Base-by-base conservation (phyloP, 2,113 vertebrate species). In the Nerophis ophidion region DNA sequence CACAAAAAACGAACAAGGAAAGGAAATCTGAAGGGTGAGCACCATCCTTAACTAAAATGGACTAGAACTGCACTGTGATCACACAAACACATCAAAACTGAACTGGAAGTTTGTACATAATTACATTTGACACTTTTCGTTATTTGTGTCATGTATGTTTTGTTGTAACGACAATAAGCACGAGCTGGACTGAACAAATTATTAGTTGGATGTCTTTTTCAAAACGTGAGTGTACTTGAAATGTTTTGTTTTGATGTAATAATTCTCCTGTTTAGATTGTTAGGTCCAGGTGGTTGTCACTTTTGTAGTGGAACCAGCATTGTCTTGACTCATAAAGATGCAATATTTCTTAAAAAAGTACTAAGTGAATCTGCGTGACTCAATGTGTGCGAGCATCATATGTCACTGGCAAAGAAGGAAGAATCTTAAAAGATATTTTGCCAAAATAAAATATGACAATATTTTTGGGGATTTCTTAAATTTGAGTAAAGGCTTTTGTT, bases 171-270 rank as follows among this genome's bases (percentile, higher is more conserved):
- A 74, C 50, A 65, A 67, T 71, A 80, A 71, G 26, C 6, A 51
- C 56, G 64, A 68, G 60, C 70, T 77, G 75, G 69, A 71, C 68
- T 81, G 70, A 80, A 80, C 46, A n/a, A 70, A 74, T 51, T 26
- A 58, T 15, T 54, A 45, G 38, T 74, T 57, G 49, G 47, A 26
- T 11, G 79, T 73, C 61, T 56, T 13, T 70, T 80, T 72, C 75
- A 63, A 65, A 67, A 77, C 57, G 63, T 46, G 51, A 64, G 3
- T 2, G 8, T 59, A 60, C 50, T 10, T 45, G 42, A 66, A 48
- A 15, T 58, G 48, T 65, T 44, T 47, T 61, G 17, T 62, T 38
- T 53, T 42, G 35, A 17, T 57, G 36, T 65, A 63, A 61, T 51
- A 56, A 60, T 69, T 54, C 59, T 66, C 53, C 33, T 58, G 57